Evolutionary conservation across 2,888 invertebrate genomes (phyloP), one percentile per base, ranked within the genome.

Genomic region (Miltochrista miniata): DNA sequence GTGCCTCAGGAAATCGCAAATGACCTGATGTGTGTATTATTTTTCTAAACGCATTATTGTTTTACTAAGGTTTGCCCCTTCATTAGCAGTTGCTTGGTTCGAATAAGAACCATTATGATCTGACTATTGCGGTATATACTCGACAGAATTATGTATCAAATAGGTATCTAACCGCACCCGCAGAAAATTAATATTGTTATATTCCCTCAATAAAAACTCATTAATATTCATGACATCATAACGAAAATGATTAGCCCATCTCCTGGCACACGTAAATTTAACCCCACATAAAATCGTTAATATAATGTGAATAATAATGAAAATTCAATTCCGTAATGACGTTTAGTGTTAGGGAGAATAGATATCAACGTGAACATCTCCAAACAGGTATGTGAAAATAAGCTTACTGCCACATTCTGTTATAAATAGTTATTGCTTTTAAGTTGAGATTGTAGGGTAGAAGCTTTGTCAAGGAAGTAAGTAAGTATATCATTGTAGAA

Each of bases 141-240:
- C n/a, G n/a, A n/a, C n/a, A n/a, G n/a, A n/a, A n/a, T n/a, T n/a
- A n/a, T n/a, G n/a, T n/a, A n/a, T n/a, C n/a, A n/a, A n/a, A 24
- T 4, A 24, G 13, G 13, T 35, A 13, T 14, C 36, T 36, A 13
- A 3, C 12, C 14, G 36, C 4, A 13, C 36, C 13, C 13, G 1
- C 10, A 36, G 13, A 15, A 5, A 7, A 54, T 12, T 10, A 18
- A n/a, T 4, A n/a, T n/a, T n/a, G 18, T 18, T 14, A 30, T 45
- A 7, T 45, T 30, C 37, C 18, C 35, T 42, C 10, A 42, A 41
- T 66, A 55, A 68, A 64, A 52, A 53, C 39, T 36, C 59, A 59
- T 62, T 50, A 56, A 56, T 64, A 68, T 70, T 68, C 65, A 68
- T 68, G 55, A 62, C 54, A 38, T 62, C 61, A 58, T 56, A 68